phyloP scores from a whole-genome alignment of 2,113 vertebrate genomes.

The Oenanthe oenanthe region DNA sequence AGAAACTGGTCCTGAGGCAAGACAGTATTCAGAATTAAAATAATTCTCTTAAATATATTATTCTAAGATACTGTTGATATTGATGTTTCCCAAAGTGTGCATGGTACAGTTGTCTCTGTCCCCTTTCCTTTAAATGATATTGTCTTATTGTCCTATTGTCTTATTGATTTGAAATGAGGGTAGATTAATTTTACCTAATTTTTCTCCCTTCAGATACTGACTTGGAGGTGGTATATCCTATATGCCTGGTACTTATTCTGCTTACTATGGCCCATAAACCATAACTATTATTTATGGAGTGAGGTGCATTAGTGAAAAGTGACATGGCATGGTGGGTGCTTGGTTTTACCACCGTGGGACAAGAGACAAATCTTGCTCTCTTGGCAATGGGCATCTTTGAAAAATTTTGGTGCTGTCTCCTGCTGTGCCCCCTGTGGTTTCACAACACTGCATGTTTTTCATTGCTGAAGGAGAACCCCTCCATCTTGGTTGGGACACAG shows the following conservation, averaged over 20 bases:
- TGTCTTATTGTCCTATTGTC: background rate
- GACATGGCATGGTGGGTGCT: background rate
- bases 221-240: background rate
- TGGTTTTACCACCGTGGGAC: background rate
- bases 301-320: background rate
- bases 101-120: background rate
- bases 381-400: background rate
- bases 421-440: background rate
- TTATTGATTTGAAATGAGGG: background rate
- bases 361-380: background rate
- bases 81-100: background rate
- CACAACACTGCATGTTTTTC: background rate
- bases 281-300: background rate
- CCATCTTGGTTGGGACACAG: background rate
- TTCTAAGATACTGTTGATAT: slow-evolving; percentile 18
- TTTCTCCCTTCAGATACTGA: background rate
- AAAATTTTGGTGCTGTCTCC: background rate
- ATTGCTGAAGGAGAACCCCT: background rate
- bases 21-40: slow-evolving; percentile 51
- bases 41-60: slow-evolving; percentile 51
- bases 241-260: background rate
- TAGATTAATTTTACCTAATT: background rate
- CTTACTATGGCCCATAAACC: background rate
- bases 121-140: background rate
- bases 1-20: slow-evolving; percentile 56